Base-by-base conservation (phyloP, 1,140 invertebrate genomes). In the Anadara kagoshimensis region DNA sequence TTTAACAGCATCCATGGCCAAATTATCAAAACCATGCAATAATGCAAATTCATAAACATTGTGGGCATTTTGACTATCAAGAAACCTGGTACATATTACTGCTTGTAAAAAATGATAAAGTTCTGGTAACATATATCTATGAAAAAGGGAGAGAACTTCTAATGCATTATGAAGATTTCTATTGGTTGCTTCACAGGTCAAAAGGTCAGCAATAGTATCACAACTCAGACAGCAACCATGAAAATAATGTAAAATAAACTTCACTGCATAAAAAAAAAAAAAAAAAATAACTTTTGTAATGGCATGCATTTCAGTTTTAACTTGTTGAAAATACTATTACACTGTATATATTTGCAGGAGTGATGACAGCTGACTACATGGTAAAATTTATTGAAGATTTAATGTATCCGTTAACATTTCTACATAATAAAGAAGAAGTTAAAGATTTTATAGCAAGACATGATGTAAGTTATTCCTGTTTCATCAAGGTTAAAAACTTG, bases 321-420 rank as follows among this genome's bases (percentile, higher is more conserved):
- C n/a, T n/a, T n/a, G n/a, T n/a, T n/a, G n/a, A n/a, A n/a, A n/a
- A n/a, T n/a, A n/a, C n/a, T n/a, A n/a, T n/a, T n/a, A n/a, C n/a
- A n/a, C n/a, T n/a, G n/a, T n/a, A n/a, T n/a, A n/a, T n/a, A n/a
- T 43, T 76, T 67, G 45, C 59, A 77, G 14, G 64, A 82, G 94
- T 94, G 74, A 91, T 91, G 62, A 91, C 92, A 80, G 92, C 92
- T 53, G 91, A 92, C 65, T 92, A 94, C 83, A 93, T 95, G 89
- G 92, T 95, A 36, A 91, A 91, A 62, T 95, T 95, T 87, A 89
- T 95, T 73, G 91, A 93, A 81, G 90, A 92, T 79, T 85, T 95
- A 47, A 90, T 94, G 73, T 92, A 91, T 84, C 94, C 94, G 5
- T 81, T 95, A 66, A 86, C 91, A 68, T 90, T 92, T 80, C 89